Evolutionary conservation across 2,113 vertebrate genomes (phyloP).

Genomic region (Gallinago jamesoni): DNA sequence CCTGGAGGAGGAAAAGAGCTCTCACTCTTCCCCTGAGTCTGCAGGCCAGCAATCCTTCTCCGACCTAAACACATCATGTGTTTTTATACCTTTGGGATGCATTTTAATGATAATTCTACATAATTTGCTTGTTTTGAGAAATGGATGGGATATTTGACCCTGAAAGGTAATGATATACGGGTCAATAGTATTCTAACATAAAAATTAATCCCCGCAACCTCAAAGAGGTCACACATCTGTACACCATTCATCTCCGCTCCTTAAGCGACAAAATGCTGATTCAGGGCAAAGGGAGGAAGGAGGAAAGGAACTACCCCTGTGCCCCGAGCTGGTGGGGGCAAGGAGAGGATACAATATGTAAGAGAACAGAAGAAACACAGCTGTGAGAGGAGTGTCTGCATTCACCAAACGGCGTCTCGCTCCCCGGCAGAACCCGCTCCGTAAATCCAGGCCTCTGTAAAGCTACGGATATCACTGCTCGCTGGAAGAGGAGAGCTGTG

Average conservation of each 20-base stretch:
- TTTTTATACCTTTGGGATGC: neutral
- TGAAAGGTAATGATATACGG: neutral
- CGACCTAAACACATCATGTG: neutral
- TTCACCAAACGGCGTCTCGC: neutral
- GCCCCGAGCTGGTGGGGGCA: neutral
- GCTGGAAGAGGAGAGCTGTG: neutral
- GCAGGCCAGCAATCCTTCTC: neutral
- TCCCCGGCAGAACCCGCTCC: neutral
- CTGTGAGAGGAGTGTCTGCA: neutral
- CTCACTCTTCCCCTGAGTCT: neutral
- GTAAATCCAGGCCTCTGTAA: neutral
- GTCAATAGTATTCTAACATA: neutral
- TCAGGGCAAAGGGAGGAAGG: neutral
- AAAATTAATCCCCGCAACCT: neutral
- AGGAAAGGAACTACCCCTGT: neutral
- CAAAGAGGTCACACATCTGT: neutral
- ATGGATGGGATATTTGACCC: neutral
- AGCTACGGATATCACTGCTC: neutral
- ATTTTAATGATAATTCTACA: neutral
- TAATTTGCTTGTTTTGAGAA: neutral
- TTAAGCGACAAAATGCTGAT: neutral
- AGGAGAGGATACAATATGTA: neutral
- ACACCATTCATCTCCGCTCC: neutral
- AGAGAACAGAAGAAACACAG: neutral
- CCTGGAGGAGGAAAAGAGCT: neutral